Evolutionary conservation across 2,113 vertebrate genomes (phyloP).

Genomic region (Origma solitaria): DNA sequence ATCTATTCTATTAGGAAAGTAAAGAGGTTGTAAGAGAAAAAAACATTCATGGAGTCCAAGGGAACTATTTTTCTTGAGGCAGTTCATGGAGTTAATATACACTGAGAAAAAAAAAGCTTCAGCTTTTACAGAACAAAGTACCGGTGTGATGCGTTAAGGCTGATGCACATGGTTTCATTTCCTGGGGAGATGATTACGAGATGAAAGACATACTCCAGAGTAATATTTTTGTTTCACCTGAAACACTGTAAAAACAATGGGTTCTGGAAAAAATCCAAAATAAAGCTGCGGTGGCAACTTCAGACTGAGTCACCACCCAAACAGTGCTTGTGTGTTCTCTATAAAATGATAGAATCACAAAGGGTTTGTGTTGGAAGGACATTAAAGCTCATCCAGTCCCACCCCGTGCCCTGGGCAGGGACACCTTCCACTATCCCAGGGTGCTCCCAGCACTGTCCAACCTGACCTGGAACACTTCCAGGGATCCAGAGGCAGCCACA

Average conservation of each 20-base stretch:
- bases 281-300: constrained; percentile 70
- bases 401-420: not conserved
- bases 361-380: not conserved
- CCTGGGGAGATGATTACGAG: constrained; percentile 77
- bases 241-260: constrained; percentile 76
- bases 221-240: constrained; percentile 79
- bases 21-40: not conserved
- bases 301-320: constrained; percentile 66
- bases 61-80: constrained; percentile 47
- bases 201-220: constrained; percentile 76
- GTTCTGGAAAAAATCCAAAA: constrained; percentile 75
- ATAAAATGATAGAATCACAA: not conserved
- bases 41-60: not conserved
- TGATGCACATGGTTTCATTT: constrained; percentile 78
- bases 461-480: not conserved
- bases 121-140: constrained; percentile 72
- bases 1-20: not conserved
- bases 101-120: constrained; percentile 34
- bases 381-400: not conserved
- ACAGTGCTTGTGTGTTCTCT: constrained; percentile 45
- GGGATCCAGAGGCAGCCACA: not conserved
- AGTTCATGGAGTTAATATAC: constrained; percentile 35
- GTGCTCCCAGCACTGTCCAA: not conserved
- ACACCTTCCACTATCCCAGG: not conserved
- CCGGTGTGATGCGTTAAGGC: constrained; percentile 59